A percentile compares a stretch with the other conserved stretches of the same genome.
Conservation (phyloP, 1,140 invertebrate species). For the Drosophila pallidifrons region DNA sequence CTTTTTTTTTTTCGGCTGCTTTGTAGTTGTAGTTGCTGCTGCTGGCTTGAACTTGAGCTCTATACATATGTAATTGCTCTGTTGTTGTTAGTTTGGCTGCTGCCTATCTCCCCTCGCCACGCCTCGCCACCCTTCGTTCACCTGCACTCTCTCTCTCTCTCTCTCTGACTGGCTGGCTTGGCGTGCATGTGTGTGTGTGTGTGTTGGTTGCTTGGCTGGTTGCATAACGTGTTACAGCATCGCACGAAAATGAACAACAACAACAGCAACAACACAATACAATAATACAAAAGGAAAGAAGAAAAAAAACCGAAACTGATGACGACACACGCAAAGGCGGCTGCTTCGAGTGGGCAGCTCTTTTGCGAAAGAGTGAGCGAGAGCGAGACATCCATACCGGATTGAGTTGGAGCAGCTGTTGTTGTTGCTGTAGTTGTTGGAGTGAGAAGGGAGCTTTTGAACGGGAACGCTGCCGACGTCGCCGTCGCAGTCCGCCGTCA, state of each 20-base stretch:
- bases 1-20: slow-evolving; percentile 29
- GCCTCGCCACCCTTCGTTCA: neutral
- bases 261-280: slow-evolving; percentile 49
- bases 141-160: slow-evolving; percentile 23
- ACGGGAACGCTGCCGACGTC: slow-evolving; percentile 14
- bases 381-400: neutral
- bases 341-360: slow-evolving; percentile 19
- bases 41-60: slow-evolving; percentile 84
- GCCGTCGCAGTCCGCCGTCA: slow-evolving; percentile 7
- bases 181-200: slow-evolving; percentile 36
- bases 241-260: slow-evolving; percentile 70
- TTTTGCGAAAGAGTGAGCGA: neutral
- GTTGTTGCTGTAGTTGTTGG: slow-evolving; percentile 14
- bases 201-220: slow-evolving; percentile 49
- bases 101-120: too few species aligned
- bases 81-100: slow-evolving; percentile 37
- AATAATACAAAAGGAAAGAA: slow-evolving; percentile 28
- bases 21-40: slow-evolving; percentile 40
- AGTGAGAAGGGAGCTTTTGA: slow-evolving; percentile 28
- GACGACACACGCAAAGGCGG: slow-evolving; percentile 68
- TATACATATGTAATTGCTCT: slow-evolving; percentile 83
- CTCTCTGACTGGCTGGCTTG: slow-evolving; percentile 42
- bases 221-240: slow-evolving; percentile 84
- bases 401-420: neutral
- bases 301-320: slow-evolving; percentile 66